Evolutionary conservation across 2,113 vertebrate species (phyloP), one percentile per base, ranked within the genome.

Genomic region (Felis chaus): DNA sequence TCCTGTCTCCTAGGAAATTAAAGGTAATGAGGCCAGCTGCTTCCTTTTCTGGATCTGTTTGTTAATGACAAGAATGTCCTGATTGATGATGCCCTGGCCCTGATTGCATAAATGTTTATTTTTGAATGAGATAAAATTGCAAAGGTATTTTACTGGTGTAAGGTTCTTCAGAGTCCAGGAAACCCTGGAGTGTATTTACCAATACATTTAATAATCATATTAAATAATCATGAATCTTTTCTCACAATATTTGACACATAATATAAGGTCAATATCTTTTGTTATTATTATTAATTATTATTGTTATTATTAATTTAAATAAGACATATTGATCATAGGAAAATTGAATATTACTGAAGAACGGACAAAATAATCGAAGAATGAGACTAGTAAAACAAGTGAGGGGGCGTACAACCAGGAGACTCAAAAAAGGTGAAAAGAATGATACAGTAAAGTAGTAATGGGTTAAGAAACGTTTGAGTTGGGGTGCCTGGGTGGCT

Each of bases 241-340:
- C 25, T 94, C 41, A 91, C 0, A 45, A 41, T 66, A 86, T 55
- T 4, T 74, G n/a, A 53, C 21, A 55, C 0, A 33, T 53, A 79
- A 65, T 53, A 71, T 94, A 57, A 89, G 1, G 13, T 39, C 16
- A 91, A 36, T 66, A 41, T 6, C n/a, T 83, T 84, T 65, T 61
- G 3, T 21, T 89, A 45, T 66, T 83, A 18, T 33, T 86, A 33
- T 88, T 80, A 36, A 61, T 61, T 61, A 61, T 73, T 31, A 53
- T 79, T 95, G 16, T 5, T 92, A 53, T 3, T 94, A 21, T 2
- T 89, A 66, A 82, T 63, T 36, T 21, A 89, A 94, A 74, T 27
- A 94, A 92, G 12, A 36, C 0, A 29, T 84, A 89, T 13, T 16
- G 29, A 33, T 81, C 10, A 66, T 41, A 50, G 45, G 23, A 63